These are phyloP conservation scores for Lysandra bellargus DNA, from an alignment of 2,888 invertebrate species.

Conservation along the genomic window DNA sequence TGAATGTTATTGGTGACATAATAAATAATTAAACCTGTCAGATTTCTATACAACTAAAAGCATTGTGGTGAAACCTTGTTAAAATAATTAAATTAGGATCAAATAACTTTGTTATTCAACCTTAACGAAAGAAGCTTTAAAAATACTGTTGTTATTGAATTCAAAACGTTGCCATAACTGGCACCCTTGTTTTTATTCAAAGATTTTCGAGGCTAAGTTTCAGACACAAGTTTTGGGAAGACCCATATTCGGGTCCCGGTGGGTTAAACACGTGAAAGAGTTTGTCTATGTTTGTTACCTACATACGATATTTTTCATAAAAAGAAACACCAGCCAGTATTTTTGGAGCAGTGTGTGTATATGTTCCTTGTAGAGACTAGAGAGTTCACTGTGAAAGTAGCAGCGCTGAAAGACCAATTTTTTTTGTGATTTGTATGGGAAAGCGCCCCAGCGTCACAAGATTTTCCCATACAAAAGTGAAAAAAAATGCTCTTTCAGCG, in stretches of 20 bases:
- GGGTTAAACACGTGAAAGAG: not conserved
- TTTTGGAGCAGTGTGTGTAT: no score
- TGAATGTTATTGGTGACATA: no score
- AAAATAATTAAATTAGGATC: not conserved
- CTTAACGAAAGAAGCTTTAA: not conserved
- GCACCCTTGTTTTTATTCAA: not conserved
- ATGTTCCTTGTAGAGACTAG: no score
- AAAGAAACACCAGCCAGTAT: no score
- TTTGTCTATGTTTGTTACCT: not conserved
- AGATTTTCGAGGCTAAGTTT: not conserved
- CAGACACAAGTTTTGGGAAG: not conserved
- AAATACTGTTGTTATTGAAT: not conserved
- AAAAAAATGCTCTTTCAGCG: no score
- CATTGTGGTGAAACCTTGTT: not conserved
- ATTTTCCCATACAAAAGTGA: no score
- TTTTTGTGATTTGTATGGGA: no score
- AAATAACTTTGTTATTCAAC: not conserved
- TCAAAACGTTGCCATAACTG: not conserved
- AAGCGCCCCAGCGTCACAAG: no score
- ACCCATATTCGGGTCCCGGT: not conserved
- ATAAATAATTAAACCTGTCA: no score
- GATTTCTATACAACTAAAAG: not conserved
- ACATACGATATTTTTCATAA: not conserved
- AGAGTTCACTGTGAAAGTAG: no score
- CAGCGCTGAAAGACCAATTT: no score